phyloP scores from a whole-genome alignment of 2,888 invertebrate species.

The Rutpela maculata region DNA sequence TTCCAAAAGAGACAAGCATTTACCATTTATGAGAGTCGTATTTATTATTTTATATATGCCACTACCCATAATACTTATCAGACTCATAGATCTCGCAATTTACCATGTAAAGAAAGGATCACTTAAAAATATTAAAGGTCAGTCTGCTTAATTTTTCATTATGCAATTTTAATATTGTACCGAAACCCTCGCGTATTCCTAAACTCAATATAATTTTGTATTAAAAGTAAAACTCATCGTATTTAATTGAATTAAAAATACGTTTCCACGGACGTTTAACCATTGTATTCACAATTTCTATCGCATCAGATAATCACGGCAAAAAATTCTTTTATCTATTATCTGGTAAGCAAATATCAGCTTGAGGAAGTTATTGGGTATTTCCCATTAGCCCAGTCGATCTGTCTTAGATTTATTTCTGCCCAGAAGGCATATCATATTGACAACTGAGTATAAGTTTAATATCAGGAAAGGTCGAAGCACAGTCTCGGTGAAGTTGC shows the following conservation, averaged over 20 bases:
- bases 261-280: not conserved
- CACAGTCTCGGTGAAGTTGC: too few species aligned
- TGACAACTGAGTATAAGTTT: too few species aligned
- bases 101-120: not conserved
- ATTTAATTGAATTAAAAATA: constrained; percentile 1
- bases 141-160: not conserved
- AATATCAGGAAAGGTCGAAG: too few species aligned
- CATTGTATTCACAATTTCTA: not conserved
- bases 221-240: not conserved
- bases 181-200: not conserved
- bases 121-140: not conserved
- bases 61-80: constrained; percentile 17
- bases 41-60: constrained; percentile 25
- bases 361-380: not conserved
- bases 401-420: too few species aligned
- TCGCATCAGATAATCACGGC: not conserved
- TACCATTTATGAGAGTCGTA: constrained; percentile 29
- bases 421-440: too few species aligned
- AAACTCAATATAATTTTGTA: not conserved
- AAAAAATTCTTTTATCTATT: constrained; percentile 1
- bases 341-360: not conserved
- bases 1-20: constrained; percentile 8
- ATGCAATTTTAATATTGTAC: not conserved
- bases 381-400: not conserved
- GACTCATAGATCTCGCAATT: constrained; percentile 13